These are phyloP conservation scores for Pelvicachromis taeniatus DNA, from an alignment of 2,113 vertebrate genomes.

Conservation along the genomic window DNA sequence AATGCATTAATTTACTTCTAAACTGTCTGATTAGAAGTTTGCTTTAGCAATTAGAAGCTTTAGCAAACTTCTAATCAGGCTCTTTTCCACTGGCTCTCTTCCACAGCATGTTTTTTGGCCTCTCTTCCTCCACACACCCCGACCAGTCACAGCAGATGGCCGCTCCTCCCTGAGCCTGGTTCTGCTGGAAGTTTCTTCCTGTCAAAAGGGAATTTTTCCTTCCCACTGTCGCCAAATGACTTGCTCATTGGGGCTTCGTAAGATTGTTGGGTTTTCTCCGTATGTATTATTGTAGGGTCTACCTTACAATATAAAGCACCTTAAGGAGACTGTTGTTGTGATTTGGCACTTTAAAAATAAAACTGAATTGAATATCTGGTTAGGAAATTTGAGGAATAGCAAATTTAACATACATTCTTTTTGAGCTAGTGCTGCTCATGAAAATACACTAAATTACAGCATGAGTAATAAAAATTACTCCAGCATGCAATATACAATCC, in stretches of 20 bases:
- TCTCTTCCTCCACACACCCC: not conserved
- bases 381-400: not conserved
- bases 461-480: not conserved
- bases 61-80: too few species aligned
- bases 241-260: not conserved
- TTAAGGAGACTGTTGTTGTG: not conserved
- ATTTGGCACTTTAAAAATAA: not conserved
- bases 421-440: not conserved
- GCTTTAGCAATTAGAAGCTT: too few species aligned
- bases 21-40: not conserved
- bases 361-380: not conserved
- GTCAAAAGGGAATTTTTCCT: not conserved
- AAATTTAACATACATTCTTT: not conserved
- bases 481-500: not conserved
- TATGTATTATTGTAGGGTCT: not conserved
- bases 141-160: too few species aligned
- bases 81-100: not conserved
- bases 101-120: not conserved
- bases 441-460: not conserved
- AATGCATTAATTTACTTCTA: not conserved
- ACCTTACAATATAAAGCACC: not conserved
- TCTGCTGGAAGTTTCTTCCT: not conserved
- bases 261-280: not conserved
- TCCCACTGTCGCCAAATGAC: not conserved
- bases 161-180: too few species aligned